Percentiles rank a stretch among this genome's conserved stretches.
Conservation (phyloP, 2,888 invertebrate species). For the Hesperia comma region DNA sequence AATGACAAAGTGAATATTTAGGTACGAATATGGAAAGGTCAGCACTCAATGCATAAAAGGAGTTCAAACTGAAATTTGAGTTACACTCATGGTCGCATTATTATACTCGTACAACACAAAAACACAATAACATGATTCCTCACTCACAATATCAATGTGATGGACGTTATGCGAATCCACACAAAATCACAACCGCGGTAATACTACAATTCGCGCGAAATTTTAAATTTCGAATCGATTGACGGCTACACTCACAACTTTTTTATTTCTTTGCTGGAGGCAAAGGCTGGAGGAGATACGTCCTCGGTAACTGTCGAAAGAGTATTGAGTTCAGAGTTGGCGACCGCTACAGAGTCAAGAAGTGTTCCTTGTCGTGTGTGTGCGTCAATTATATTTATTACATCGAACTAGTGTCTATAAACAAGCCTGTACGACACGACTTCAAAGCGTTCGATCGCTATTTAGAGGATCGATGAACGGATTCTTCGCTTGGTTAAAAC, state of each 20-base stretch:
- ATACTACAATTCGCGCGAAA: slow-evolving; percentile 56
- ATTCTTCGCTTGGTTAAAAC: slow-evolving; percentile 42
- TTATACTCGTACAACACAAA: slow-evolving; percentile 29
- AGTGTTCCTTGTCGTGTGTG: slow-evolving; percentile 69
- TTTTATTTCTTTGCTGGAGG: slow-evolving; percentile 54
- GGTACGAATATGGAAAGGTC: too few species aligned
- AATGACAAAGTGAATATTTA: too few species aligned
- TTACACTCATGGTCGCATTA: slow-evolving; percentile 1
- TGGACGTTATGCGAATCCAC: slow-evolving; percentile 54
- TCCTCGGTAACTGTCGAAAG: slow-evolving; percentile 75
- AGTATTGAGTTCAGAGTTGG: slow-evolving; percentile 75
- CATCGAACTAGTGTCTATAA: slow-evolving; percentile 73
- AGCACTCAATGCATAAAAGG: not conserved
- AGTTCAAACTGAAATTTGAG: not conserved
- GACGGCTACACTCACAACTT: slow-evolving; percentile 43
- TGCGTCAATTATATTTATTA: slow-evolving; percentile 82
- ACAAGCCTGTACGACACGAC: slow-evolving; percentile 69
- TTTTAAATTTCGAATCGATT: slow-evolving; percentile 58
- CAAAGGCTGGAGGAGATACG: slow-evolving; percentile 66
- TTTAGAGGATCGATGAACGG: slow-evolving; percentile 64
- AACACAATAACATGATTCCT: slow-evolving; percentile 34
- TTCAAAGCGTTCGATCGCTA: slow-evolving; percentile 80
- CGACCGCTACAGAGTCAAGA: slow-evolving; percentile 65
- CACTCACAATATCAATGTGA: slow-evolving; percentile 64
- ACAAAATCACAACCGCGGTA: slow-evolving; percentile 56